Base-by-base conservation (phyloP, 92 coral and sea anemone species). In the Chrysogorgia sp. region DNA sequence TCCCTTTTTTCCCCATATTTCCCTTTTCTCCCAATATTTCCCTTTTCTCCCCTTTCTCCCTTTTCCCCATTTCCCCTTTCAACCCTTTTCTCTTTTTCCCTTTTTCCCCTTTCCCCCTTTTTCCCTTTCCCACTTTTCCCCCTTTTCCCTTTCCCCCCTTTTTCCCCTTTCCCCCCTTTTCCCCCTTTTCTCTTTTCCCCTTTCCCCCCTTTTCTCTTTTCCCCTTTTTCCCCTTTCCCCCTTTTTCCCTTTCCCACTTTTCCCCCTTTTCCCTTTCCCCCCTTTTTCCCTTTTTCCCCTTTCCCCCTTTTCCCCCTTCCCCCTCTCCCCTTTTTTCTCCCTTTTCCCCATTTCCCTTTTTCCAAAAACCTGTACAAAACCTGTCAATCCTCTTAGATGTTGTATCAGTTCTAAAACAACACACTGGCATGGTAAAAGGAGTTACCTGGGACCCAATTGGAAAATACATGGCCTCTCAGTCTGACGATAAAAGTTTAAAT, bases 371-470 rank as follows among this genome's bases (percentile, higher is more conserved):
- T n/a, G n/a, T 3, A 7, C 10, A 10, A 12, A 52, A 7, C 1
- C 34, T 10, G n/a, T 49, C 30, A 29, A 40, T 37, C 35, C 20
- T 53, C 55, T 31, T 63, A 93, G 98, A 93, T 70, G 80, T 93
- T 58, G 79, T 89, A 65, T 88, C 91, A 34, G 86, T 87, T 2
- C 63, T 93, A 28, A 93, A 89, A 69, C 93, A 92, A 20, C 98
- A 93, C 49, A 79, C 84, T 66, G 98, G 98, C 63, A 81, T 93
- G 91, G 98, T 93, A 7, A 93, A 93, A 75, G 98, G 98, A 0
- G 88, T 93, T 58, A 93, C 98, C 0, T 93, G 98, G 98, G 98
- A 93, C 53, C 98, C 98, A 21, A 96, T 93, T 1, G 98, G 98
- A 25, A 93, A 93, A 65, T 93, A 91, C 68, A 91, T 93, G 32